Conservation (phyloP, 2,888 invertebrate genomes). For the Temnothorax ravouxi region DNA sequence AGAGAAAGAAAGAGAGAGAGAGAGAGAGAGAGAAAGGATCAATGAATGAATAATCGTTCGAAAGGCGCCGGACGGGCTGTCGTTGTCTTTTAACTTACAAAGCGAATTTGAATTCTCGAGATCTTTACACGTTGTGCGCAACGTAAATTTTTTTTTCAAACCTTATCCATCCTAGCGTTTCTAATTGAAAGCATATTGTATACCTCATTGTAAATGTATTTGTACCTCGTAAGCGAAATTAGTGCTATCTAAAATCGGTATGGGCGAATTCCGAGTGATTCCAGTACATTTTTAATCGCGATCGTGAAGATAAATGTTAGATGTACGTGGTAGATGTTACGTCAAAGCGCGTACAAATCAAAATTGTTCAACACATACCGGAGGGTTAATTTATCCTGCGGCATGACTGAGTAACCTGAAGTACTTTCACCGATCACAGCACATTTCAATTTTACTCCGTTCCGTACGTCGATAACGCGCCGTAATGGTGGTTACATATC, state of each 20-base stretch:
- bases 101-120: constrained; percentile 26
- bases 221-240: constrained; percentile 5
- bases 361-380: constrained; percentile 4
- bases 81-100: constrained; percentile 27
- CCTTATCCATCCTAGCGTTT: not conserved
- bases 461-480: constrained; percentile 44
- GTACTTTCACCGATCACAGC: constrained; percentile 56
- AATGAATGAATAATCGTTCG: constrained; percentile 41
- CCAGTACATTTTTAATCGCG: not conserved
- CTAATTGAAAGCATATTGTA: not conserved
- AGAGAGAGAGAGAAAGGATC: not conserved
- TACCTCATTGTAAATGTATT: constrained; percentile 8
- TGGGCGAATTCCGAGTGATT: not conserved
- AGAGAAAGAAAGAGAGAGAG: not conserved
- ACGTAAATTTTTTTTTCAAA: not conserved
- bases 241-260: not conserved
- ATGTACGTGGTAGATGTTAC: constrained; percentile 1
- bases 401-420: not conserved
- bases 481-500: constrained; percentile 44
- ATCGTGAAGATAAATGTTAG: not conserved
- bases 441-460: constrained; percentile 41
- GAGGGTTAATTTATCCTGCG: constrained; percentile 33
- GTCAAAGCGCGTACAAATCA: constrained; percentile 5
- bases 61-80: constrained; percentile 41
- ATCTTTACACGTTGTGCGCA: not conserved